Percentiles rank a stretch among this genome's conserved stretches.
These are phyloP conservation scores for Galeopterus variegatus DNA, from an alignment of 2,113 vertebrate species.

Conservation along the genomic window DNA sequence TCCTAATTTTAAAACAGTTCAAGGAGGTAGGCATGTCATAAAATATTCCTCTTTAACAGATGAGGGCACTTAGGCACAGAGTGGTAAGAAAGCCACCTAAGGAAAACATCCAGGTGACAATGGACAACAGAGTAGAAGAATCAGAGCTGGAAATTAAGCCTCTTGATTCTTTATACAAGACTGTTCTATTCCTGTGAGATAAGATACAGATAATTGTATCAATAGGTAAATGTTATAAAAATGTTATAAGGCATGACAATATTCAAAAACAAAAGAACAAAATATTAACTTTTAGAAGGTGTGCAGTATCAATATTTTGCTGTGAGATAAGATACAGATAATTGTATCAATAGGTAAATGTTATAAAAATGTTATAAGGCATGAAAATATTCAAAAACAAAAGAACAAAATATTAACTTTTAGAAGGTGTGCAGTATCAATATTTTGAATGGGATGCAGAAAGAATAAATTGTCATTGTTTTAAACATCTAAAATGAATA, in stretches of 20 bases:
- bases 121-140: not conserved
- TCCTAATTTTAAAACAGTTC: slow-evolving; percentile 13
- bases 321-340: not conserved
- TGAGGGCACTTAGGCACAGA: not conserved
- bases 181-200: not conserved
- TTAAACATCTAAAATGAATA: slow-evolving; percentile 48
- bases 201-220: not conserved
- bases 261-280: slow-evolving; percentile 11
- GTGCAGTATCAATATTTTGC: too few species aligned
- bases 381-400: slow-evolving; percentile 30
- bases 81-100: not conserved
- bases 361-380: not conserved
- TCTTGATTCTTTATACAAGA: not conserved
- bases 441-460: slow-evolving; percentile 51
- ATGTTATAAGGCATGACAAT: not conserved
- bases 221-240: slow-evolving; percentile 19
- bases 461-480: slow-evolving; percentile 12
- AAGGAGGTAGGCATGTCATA: not conserved
- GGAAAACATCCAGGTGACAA: not conserved
- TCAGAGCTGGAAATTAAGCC: not conserved
- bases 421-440: not conserved
- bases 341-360: not conserved
- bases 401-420: not conserved
- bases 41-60: not conserved
- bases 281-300: not conserved